Evolutionary conservation across 2,113 vertebrate species (phyloP), one percentile per base, ranked within the genome.

Genomic region (Chionis minor): DNA sequence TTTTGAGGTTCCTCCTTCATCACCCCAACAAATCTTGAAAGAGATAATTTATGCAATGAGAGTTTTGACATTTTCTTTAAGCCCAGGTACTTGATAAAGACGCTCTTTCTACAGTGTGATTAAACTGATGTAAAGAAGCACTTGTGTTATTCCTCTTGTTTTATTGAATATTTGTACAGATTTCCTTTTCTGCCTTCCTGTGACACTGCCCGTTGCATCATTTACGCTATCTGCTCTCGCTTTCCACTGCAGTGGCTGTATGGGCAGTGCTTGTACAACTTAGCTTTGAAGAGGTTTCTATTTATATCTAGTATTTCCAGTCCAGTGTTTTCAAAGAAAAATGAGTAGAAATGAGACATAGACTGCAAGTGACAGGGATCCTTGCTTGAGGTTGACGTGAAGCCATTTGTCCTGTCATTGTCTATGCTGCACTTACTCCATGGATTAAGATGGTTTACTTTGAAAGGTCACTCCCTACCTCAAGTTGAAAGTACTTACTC

Each of bases 11-110:
- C 80, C 52, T 79, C 24, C 44, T 91, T 58, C 40, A 45, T 69
- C 73, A 61, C 66, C 19, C 40, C 66, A 93, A 28, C 40, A 93
- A 79, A 93, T 82, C 54, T 90, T 90, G 70, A 80, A 82, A 62
- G 35, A 80, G 9, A 6, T 90, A 79, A 87, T 90, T 90, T 89
- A 91, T 96, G 65, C 63, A 75, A 61, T 45, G 54, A 26, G 66
- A 84, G 32, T 20, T 94, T 72, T 55, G 81, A 91, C 81, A 49
- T 85, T 91, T 91, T 96, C 96, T 81, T 94, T 85, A 91, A 82
- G 27, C 52, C 73, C 81, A 88, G 89, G 32, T n/a, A 27, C 67
- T 92, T 91, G 62, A 66, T 91, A 85, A 84, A 87, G 69, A 85
- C 47, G 12, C 86, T 91, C 38, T 78, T 83, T 90, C 69, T 78